phyloP scores from a whole-genome alignment of 2,113 vertebrate genomes.

The Tiliqua scincoides region DNA sequence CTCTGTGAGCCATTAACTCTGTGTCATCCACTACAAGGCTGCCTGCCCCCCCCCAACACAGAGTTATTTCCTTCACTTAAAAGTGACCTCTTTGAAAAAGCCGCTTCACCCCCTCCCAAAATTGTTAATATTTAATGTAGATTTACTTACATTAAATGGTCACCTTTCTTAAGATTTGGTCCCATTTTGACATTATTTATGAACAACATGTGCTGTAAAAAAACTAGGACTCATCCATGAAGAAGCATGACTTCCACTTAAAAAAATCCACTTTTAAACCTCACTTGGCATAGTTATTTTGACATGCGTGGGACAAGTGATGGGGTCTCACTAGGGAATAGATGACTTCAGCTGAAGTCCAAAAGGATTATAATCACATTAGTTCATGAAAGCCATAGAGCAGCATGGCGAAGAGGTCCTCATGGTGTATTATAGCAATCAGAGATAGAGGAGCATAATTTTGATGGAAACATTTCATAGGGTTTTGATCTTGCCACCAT shows the following conservation, averaged over 20 bases:
- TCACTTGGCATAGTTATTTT: conserved; percentile 72
- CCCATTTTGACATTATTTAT: conserved; percentile 84
- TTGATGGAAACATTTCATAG: background rate
- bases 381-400: conserved; percentile 34
- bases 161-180: conserved; percentile 77
- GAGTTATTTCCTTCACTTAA: conserved; percentile 79
- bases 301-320: conserved; percentile 67
- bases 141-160: conserved; percentile 86
- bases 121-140: conserved; percentile 87
- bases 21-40: conserved; percentile 76
- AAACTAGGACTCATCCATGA: conserved; percentile 72
- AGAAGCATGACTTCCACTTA: conserved; percentile 72
- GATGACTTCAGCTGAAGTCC: conserved; percentile 46
- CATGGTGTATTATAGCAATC: background rate
- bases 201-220: conserved; percentile 70
- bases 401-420: background rate
- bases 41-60: conserved; percentile 68
- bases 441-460: conserved; percentile 9
- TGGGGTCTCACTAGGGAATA: conserved; percentile 42
- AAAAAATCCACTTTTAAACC: conserved; percentile 74
- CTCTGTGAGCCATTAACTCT: conserved; percentile 84
- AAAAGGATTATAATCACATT: conserved; percentile 52
- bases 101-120: conserved; percentile 67
- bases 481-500: background rate
- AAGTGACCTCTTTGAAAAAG: conserved; percentile 82